A percentile compares a stretch with the other conserved stretches of the same genome.
Conservation (phyloP, 64 coral and sea anemone genomes). For the Catalaphyllia jardinei region DNA sequence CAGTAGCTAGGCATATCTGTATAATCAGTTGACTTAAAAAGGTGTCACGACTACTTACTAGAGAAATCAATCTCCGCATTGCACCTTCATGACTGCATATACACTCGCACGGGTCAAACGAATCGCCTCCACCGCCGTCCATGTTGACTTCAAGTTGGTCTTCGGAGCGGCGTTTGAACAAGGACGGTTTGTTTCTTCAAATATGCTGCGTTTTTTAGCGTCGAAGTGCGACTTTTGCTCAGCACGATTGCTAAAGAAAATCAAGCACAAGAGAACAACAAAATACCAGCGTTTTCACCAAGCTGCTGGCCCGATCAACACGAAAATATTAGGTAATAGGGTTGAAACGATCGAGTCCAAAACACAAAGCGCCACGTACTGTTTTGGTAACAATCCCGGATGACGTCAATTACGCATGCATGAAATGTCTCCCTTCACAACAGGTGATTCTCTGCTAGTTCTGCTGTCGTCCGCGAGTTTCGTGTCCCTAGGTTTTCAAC, state of each 20-base stretch:
- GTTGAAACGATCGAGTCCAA: not conserved
- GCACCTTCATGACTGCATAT: constrained; percentile 97
- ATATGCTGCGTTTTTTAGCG: not conserved
- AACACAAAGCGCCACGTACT: constrained; percentile 23
- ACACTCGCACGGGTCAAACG: constrained; percentile 98
- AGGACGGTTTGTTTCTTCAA: not conserved
- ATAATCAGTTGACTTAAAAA: not conserved
- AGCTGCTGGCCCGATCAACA: not conserved
- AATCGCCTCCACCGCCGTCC: constrained; percentile 83
- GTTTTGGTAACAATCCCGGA: constrained; percentile 20
- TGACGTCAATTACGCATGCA: constrained; percentile 39
- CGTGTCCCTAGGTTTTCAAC: too few relatives aligned
- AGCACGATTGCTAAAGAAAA: not conserved
- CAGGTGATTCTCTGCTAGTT: not conserved
- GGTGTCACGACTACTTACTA: constrained; percentile 59
- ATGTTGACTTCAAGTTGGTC: constrained; percentile 19
- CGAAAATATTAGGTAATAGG: constrained; percentile 35
- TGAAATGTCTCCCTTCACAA: not conserved
- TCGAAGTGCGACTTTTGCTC: not conserved
- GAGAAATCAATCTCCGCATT: constrained; percentile 94
- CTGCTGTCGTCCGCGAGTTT: not conserved
- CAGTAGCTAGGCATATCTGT: not conserved
- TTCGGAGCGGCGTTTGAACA: not conserved
- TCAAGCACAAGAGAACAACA: not conserved
- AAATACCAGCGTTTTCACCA: constrained; percentile 15